Conservation (phyloP, 2,888 invertebrate species). For the Harmothoe impar region DNA sequence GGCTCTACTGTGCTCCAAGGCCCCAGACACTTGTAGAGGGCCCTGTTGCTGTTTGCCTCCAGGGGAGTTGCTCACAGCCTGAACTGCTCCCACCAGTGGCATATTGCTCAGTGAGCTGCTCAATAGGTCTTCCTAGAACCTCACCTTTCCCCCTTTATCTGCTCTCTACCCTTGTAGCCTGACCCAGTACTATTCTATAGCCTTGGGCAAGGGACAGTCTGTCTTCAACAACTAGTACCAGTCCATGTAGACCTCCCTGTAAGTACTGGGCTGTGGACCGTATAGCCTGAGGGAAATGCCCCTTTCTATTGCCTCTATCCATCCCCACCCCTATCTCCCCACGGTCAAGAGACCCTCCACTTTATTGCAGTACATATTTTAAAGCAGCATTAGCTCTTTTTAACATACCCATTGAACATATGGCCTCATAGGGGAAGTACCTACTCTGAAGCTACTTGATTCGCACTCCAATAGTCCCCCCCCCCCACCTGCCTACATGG, state of each 20-base stretch:
- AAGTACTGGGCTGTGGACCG: background rate
- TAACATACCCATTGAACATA: too few species aligned
- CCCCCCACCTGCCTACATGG: too few species aligned
- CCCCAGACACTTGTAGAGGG: conserved; percentile 23
- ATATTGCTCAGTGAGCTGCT: conserved; percentile 22
- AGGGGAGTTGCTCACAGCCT: background rate
- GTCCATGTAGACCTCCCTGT: background rate
- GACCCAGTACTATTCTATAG: background rate
- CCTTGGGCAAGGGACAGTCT: background rate
- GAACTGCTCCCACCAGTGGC: background rate
- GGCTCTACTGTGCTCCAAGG: background rate
- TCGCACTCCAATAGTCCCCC: too few species aligned
- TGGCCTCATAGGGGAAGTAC: too few species aligned
- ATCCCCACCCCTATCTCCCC: conserved; percentile 7
- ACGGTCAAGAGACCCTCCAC: conserved; percentile 15
- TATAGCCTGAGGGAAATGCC: conserved; percentile 6
- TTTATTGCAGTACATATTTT: background rate
- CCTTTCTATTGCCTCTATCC: conserved; percentile 8
- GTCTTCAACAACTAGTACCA: background rate
- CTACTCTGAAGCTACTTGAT: too few species aligned
- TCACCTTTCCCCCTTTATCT: conserved; percentile 29
- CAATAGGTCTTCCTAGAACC: conserved; percentile 23
- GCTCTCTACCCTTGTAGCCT: background rate
- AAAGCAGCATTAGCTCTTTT: background rate
- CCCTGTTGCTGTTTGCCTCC: background rate